These are phyloP conservation scores for Florisuga fusca DNA, from an alignment of 2,797 vertebrate genomes.

Conservation along the genomic window DNA sequence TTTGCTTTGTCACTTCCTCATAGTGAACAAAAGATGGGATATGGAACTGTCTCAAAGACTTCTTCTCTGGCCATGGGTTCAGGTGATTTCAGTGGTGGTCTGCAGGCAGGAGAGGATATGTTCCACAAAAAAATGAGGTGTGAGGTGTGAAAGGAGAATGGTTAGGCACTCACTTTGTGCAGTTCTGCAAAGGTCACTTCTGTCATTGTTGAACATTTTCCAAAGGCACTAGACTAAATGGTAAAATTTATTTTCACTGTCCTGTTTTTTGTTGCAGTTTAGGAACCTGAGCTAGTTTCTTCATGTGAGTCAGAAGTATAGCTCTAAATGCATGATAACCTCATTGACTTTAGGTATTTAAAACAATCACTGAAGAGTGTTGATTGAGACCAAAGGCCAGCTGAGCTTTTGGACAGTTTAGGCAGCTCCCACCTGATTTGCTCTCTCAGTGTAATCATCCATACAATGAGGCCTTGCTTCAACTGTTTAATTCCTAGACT, in stretches of 20 bases:
- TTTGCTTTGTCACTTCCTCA: neutral
- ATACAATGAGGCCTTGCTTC: neutral
- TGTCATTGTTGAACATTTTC: neutral
- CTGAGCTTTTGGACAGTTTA: neutral
- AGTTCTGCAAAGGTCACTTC: neutral
- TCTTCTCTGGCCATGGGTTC: neutral
- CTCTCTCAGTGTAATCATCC: neutral
- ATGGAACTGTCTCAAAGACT: neutral
- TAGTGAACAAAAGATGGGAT: neutral
- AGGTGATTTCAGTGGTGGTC: neutral
- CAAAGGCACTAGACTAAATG: neutral
- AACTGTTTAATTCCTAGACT: neutral
- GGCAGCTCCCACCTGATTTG: neutral
- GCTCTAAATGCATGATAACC: neutral
- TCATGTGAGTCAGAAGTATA: rapidly evolving
- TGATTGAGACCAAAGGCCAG: neutral
- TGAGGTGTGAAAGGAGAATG: neutral
- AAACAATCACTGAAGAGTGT: neutral
- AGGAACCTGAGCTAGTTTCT: neutral
- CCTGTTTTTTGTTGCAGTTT: neutral
- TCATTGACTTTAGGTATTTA: neutral
- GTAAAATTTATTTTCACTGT: neutral
- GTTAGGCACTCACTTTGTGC: neutral
- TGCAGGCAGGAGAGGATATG: neutral
- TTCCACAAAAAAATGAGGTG: neutral